Percentiles rank a stretch among this genome's conserved stretches.
These are phyloP conservation scores for Hyposoter dolosus DNA, from an alignment of 2,888 invertebrate genomes.

Conservation along the genomic window DNA sequence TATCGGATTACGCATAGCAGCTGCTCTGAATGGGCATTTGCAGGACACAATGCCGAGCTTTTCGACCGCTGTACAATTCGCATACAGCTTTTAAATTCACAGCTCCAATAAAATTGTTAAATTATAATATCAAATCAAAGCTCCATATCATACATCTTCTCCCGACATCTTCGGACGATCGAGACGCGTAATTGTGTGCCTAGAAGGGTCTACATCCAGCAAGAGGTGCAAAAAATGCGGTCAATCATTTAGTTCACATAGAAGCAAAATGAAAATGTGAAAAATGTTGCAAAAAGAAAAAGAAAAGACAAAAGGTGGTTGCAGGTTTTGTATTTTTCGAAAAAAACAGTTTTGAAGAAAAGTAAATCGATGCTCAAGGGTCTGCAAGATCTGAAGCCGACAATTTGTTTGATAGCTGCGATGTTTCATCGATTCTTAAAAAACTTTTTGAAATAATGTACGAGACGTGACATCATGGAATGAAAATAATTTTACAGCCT, in stretches of 20 bases:
- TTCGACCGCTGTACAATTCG: slow-evolving; percentile 33
- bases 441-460: neutral
- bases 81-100: slow-evolving; percentile 2
- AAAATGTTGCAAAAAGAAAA: too few relatives aligned
- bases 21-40: slow-evolving; percentile 70
- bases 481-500: neutral
- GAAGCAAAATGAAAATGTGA: too few relatives aligned
- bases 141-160: neutral
- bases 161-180: neutral
- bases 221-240: neutral
- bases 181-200: neutral
- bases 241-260: neutral
- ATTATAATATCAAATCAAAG: neutral
- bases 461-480: neutral
- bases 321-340: too few relatives aligned
- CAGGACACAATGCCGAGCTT: slow-evolving; percentile 45
- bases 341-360: too few relatives aligned
- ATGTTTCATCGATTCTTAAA: neutral
- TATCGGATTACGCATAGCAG: slow-evolving; percentile 77
- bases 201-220: neutral
- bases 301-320: too few relatives aligned
- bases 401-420: neutral
- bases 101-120: neutral
- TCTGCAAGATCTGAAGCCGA: neutral
- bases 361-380: too few relatives aligned